These are phyloP conservation scores for Merodon equestris DNA, from an alignment of 2,888 invertebrate species.

Conservation along the genomic window DNA sequence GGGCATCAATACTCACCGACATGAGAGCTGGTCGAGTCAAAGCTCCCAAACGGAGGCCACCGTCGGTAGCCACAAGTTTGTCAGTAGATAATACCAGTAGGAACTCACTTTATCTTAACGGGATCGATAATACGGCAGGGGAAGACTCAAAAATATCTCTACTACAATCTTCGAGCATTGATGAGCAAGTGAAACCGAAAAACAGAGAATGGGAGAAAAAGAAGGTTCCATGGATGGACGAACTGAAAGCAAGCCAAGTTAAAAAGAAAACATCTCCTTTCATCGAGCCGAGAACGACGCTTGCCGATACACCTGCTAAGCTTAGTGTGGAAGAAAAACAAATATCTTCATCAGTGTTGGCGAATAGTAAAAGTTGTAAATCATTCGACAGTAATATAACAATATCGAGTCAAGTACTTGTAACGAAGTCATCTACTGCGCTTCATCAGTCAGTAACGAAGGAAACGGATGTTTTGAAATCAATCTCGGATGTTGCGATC, in stretches of 20 bases:
- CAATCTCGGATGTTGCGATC: conserved; percentile 30
- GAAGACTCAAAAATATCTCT: conserved; percentile 47
- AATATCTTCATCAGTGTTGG: conserved; percentile 7
- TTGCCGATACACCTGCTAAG: conserved; percentile 24
- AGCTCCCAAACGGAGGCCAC: conserved; percentile 82
- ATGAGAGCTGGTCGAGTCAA: conserved; percentile 82
- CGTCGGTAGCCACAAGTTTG: conserved; percentile 80
- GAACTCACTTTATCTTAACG: conserved; percentile 76
- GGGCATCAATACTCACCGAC: conserved; percentile 82
- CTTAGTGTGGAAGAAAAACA: conserved; percentile 27
- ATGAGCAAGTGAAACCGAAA: conserved; percentile 80
- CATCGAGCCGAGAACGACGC: conserved; percentile 73
- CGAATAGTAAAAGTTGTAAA: conserved; percentile 63
- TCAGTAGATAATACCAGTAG: conserved; percentile 76
- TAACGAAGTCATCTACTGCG: conserved; percentile 63
- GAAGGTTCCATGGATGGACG: conserved; percentile 89
- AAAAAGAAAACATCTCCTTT: conserved; percentile 77
- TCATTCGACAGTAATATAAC: conserved; percentile 28
- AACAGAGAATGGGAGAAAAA: conserved; percentile 86
- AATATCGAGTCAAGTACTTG: neutral
- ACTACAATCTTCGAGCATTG: conserved; percentile 55
- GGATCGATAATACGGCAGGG: conserved; percentile 69
- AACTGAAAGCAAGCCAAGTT: conserved; percentile 87
- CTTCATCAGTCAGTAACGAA: conserved; percentile 70
- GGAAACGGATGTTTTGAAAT: conserved; percentile 56